These are phyloP conservation scores for Probosciger aterrimus DNA, from an alignment of 2,113 vertebrate genomes.

Conservation along the genomic window DNA sequence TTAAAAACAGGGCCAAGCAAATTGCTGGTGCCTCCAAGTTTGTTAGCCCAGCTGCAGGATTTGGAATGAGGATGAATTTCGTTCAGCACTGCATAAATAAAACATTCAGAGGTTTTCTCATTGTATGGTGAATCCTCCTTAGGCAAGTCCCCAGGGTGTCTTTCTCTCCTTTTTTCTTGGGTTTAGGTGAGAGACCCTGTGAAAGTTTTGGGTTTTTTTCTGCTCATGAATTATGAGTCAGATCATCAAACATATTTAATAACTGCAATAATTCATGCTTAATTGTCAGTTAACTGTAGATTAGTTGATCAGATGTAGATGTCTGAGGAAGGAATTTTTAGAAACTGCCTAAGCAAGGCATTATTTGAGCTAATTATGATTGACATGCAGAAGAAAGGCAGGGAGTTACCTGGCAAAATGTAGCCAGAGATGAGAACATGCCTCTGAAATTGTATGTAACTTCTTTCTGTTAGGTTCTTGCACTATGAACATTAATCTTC, in stretches of 20 bases:
- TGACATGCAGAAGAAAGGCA: neutral
- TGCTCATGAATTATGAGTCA: neutral
- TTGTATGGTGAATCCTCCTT: neutral
- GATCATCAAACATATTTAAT: neutral
- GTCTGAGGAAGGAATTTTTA: neutral
- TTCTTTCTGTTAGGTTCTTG: neutral
- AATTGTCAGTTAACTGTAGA: neutral
- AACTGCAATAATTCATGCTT: neutral
- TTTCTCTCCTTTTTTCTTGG: neutral
- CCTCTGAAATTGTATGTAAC: neutral
- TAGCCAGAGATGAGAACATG: neutral
- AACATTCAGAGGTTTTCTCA: neutral
- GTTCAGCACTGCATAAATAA: neutral
- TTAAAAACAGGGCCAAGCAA: neutral
- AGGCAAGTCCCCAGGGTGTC: neutral
- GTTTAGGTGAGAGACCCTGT: neutral
- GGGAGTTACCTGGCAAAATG: neutral
- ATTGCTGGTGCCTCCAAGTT: neutral
- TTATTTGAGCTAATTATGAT: neutral
- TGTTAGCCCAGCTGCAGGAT: neutral
- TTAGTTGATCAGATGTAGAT: neutral
- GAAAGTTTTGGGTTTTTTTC: neutral
- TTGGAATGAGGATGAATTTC: neutral
- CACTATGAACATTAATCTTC: neutral
- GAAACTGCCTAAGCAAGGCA: neutral